phyloP scores from a whole-genome alignment of 2,888 invertebrate species.

The Eledone cirrhosa region DNA sequence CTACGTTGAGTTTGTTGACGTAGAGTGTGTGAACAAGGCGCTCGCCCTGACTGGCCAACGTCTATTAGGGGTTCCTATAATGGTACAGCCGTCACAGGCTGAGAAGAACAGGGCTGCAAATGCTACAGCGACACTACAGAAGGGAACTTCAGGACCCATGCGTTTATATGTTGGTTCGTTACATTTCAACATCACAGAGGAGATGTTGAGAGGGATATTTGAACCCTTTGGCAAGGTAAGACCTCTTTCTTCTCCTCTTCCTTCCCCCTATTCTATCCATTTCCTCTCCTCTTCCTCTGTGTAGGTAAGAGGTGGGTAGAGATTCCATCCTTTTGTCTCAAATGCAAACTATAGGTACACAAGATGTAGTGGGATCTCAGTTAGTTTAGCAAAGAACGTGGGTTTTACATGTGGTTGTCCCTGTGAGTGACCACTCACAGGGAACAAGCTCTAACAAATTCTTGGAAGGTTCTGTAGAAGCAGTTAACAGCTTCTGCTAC shows the following conservation, averaged over 20 bases:
- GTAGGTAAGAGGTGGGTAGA: too few species aligned
- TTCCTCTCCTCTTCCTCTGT: background rate
- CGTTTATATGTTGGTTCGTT: conserved; percentile 96
- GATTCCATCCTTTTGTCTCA: too few species aligned
- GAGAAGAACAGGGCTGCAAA: conserved; percentile 73
- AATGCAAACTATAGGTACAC: too few species aligned
- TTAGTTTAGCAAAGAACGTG: too few species aligned
- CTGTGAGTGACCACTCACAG: too few species aligned
- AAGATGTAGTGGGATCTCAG: too few species aligned
- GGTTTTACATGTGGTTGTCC: too few species aligned
- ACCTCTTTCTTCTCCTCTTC: background rate
- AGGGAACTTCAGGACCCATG: conserved; percentile 79
- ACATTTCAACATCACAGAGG: conserved; percentile 98
- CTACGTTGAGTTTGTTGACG: conserved; percentile 99
- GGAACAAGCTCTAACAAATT: too few species aligned
- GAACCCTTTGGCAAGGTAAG: conserved; percentile 91
- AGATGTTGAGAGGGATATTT: conserved; percentile 97
- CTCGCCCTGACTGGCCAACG: conserved; percentile 95
- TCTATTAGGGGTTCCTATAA: conserved; percentile 92
- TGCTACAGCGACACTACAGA: conserved; percentile 56
- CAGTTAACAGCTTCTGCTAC: too few species aligned
- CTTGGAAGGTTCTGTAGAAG: too few species aligned
- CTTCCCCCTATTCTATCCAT: background rate
- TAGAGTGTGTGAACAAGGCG: conserved; percentile 95
- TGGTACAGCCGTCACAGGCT: conserved; percentile 97